Evolutionary conservation across 1,140 invertebrate species (phyloP).

Genomic region (Acromyrmex heyeri): DNA sequence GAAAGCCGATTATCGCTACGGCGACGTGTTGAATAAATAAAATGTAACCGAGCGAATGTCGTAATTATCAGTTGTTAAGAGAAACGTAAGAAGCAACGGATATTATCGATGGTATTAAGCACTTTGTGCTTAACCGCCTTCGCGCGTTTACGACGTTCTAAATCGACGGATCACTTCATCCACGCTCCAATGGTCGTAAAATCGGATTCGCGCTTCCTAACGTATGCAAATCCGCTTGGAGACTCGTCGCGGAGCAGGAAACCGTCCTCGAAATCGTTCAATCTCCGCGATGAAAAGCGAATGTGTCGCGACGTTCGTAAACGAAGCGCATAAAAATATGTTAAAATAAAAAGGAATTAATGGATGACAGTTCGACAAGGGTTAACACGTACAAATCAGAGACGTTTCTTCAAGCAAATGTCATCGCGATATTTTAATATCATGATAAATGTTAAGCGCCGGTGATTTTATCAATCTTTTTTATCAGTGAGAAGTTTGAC

Average conservation of each 20-base stretch:
- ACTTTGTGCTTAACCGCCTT: slow-evolving; percentile 32
- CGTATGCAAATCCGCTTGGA: slow-evolving; percentile 46
- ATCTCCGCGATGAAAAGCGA: slow-evolving; percentile 50
- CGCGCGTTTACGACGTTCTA: slow-evolving; percentile 55
- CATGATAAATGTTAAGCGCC: slow-evolving; percentile 1
- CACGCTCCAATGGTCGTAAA: slow-evolving; percentile 30
- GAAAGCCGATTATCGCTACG: background rate
- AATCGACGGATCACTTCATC: slow-evolving; percentile 46
- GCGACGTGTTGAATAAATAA: slow-evolving; percentile 30
- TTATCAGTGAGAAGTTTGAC: background rate
- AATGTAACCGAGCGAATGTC: slow-evolving; percentile 21
- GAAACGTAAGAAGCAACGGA: background rate
- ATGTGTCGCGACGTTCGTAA: slow-evolving; percentile 63
- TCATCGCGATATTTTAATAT: slow-evolving; percentile 43
- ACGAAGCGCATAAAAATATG: slow-evolving; percentile 47
- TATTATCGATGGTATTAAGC: slow-evolving; percentile 5
- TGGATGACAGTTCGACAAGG: slow-evolving; percentile 48
- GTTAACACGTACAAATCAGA: slow-evolving; percentile 7
- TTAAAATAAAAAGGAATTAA: background rate
- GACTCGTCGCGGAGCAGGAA: slow-evolving; percentile 49
- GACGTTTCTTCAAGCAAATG: background rate
- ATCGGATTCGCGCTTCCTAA: slow-evolving; percentile 36
- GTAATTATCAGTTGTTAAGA: slow-evolving; percentile 28
- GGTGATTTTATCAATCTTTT: background rate
- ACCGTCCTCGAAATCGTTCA: slow-evolving; percentile 34